Evolutionary conservation across 2,888 invertebrate genomes (phyloP), one percentile per base, ranked within the genome.

Genomic region (Drosophila paramelanica): DNA sequence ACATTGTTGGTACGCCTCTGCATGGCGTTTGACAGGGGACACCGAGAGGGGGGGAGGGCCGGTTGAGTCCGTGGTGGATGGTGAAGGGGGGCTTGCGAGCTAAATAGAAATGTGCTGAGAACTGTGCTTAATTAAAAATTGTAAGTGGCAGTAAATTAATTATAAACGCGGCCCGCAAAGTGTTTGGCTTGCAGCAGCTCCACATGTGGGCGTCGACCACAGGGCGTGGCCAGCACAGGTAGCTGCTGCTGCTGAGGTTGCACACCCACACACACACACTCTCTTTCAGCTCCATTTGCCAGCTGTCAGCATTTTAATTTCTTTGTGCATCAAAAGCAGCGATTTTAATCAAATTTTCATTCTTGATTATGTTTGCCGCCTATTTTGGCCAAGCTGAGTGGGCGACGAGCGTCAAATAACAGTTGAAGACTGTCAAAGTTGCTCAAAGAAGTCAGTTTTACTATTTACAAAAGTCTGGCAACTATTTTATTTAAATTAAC

Each of bases 81-180:
- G 31, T 31, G 52, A 39, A 3, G 10, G 25, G 25, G n/a, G 33
- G 33, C 3, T 33, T 57, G 46, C 33, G 49, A 52, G 41, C 62
- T 73, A 64, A 60, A 75, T 73, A 76, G 79, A 78, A 76, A 79
- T 58, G 51, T 65, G 69, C 53, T 68, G 79, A 77, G 72, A 70
- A 79, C 61, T 74, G 79, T 66, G 86, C 88, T 82, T 82, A 86
- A 82, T 82, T 82, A 82, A 82, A 88, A 82, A 82, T 86, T 88
- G 88, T 82, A 88, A 82, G 82, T 88, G 88, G 82, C 82, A 82
- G 82, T 82, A 82, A 82, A 82, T 82, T 82, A 82, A 88, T 82
- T 82, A 82, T 82, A 88, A 82, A 80, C 88, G 67, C 71, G 68
- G 73, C 83, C 73, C 73, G 71, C 82, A 88, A 82, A 82, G 86